Evolutionary conservation across 2,888 invertebrate species (phyloP).

Genomic region (Thymelicus lineola): DNA sequence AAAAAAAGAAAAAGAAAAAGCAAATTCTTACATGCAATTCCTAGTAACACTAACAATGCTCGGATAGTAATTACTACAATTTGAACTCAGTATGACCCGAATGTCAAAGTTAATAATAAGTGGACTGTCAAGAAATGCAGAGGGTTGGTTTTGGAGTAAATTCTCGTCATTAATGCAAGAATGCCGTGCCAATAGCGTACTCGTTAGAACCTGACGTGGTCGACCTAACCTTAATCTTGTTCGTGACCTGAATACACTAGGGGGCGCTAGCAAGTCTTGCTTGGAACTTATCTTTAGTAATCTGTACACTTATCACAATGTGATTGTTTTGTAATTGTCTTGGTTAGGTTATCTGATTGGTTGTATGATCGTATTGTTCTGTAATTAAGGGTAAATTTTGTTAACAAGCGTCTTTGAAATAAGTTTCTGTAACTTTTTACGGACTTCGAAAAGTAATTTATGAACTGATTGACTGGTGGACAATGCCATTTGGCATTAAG

Average conservation of each 20-base stretch:
- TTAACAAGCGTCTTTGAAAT: no score
- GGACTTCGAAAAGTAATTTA: no score
- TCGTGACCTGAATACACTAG: constrained; percentile 54
- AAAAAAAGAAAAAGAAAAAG: constrained; percentile 28
- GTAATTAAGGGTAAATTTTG: no score
- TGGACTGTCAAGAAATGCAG: constrained; percentile 42
- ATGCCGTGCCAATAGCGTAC: constrained; percentile 71
- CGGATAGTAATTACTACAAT: neutral
- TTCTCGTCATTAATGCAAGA: constrained; percentile 73
- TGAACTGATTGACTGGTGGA: no score
- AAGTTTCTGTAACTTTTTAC: no score
- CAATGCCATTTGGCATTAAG: no score
- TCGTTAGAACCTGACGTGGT: constrained; percentile 40
- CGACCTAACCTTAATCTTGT: constrained; percentile 48
- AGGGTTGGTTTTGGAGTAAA: constrained; percentile 49
- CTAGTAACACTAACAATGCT: neutral
- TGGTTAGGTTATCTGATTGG: no score
- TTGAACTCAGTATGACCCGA: constrained; percentile 5
- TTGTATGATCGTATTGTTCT: no score
- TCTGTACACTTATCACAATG: neutral
- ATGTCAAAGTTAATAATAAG: constrained; percentile 25
- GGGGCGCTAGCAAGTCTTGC: constrained; percentile 21
- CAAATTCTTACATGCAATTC: constrained; percentile 19
- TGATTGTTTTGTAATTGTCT: no score
- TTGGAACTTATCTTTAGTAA: neutral